phyloP scores from a whole-genome alignment of 1,140 invertebrate species.

The Sarcophaga peregrina region DNA sequence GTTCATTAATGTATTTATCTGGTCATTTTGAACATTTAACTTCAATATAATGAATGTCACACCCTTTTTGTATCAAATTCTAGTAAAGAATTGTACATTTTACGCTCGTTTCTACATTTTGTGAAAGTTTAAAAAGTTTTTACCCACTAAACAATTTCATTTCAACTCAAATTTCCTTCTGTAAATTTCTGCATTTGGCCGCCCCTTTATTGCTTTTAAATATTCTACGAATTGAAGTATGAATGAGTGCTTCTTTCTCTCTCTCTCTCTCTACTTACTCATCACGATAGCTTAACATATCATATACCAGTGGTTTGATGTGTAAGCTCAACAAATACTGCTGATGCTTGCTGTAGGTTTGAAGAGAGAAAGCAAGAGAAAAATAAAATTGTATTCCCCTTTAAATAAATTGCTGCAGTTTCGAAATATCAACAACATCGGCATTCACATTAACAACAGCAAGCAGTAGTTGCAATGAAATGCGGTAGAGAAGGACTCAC shows the following conservation, averaged over 20 bases:
- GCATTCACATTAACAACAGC: too few species aligned
- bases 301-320: not conserved
- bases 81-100: too few species aligned
- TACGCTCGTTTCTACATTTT: too few species aligned
- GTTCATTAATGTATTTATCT: too few species aligned
- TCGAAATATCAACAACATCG: too few species aligned
- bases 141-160: constrained; percentile 15
- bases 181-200: not conserved
- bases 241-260: too few species aligned
- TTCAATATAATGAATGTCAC: too few species aligned
- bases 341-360: not conserved
- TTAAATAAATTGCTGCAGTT: not conserved
- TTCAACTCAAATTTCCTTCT: not conserved
- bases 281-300: too few species aligned
- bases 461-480: not conserved
- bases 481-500: not conserved
- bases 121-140: not conserved
- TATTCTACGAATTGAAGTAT: not conserved
- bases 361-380: not conserved
- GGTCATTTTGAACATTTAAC: too few species aligned
- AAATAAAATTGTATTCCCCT: not conserved
- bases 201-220: not conserved
- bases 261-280: too few species aligned
- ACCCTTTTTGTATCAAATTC: too few species aligned
- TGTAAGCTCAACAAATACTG: not conserved